Percentiles rank a stretch among this genome's conserved stretches.
phyloP scores from a whole-genome alignment of 2,797 vertebrate species.

The Enteromius mattozi region DNA sequence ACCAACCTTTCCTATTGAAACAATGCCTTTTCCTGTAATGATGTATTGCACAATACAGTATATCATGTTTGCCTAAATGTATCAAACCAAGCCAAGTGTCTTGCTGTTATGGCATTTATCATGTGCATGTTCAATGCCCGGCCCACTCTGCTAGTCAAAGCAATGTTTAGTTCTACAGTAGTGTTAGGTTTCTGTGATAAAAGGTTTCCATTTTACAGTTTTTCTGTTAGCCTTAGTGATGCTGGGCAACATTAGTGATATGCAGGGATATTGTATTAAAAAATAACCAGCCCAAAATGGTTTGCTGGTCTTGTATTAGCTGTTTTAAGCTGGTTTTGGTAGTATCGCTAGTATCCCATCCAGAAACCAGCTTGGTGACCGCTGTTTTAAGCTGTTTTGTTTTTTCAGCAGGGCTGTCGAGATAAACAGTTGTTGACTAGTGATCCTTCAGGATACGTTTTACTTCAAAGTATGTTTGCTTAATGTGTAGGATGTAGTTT shows the following conservation, averaged over 20 bases:
- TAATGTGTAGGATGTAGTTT: neutral
- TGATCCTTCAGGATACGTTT: neutral
- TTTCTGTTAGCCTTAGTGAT: neutral
- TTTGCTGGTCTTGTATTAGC: neutral
- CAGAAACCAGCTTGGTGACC: conserved; percentile 2
- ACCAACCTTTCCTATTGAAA: conserved; percentile 81
- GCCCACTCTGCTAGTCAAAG: conserved; percentile 66
- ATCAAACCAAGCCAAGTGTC: conserved; percentile 74
- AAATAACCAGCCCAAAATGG: neutral
- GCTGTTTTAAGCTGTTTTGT: neutral
- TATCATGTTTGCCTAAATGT: conserved; percentile 79
- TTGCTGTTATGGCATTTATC: conserved; percentile 75
- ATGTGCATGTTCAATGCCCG: conserved; percentile 68
- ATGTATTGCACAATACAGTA: conserved; percentile 87
- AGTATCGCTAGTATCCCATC: neutral
- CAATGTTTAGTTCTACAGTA: conserved; percentile 64
- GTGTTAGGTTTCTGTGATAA: conserved; percentile 68
- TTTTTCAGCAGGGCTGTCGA: neutral
- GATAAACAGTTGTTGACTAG: neutral
- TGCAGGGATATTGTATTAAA: neutral
- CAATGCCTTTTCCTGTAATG: conserved; percentile 77
- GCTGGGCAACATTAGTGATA: neutral
- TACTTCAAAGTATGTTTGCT: neutral
- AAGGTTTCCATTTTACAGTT: neutral
- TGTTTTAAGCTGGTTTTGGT: neutral